Evolutionary conservation across 2,888 invertebrate species (phyloP).

Genomic region (Ethmia dodecea): DNA sequence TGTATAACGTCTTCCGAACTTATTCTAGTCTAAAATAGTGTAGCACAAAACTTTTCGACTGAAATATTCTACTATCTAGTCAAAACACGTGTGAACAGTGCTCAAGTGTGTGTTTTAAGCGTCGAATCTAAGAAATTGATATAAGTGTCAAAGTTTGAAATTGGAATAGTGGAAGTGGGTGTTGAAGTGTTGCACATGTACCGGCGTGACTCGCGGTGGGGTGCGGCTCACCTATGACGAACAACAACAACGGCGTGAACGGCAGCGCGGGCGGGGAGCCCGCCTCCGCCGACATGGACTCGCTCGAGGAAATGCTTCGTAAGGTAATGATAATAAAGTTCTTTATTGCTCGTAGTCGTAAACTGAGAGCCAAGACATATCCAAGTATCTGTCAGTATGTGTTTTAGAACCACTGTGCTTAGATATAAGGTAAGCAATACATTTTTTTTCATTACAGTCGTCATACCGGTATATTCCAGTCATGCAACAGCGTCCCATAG

Average conservation of each 20-base stretch:
- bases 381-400: no score
- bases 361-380: no score
- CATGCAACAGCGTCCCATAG: no score
- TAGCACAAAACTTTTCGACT: neutral
- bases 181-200: constrained; percentile 23
- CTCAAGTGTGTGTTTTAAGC: constrained; percentile 12
- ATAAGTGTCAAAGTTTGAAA: constrained; percentile 26
- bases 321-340: no score
- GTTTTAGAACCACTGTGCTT: no score
- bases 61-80: neutral
- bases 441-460: no score
- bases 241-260: constrained; percentile 80
- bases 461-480: no score
- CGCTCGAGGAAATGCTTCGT: constrained; percentile 87
- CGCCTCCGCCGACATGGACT: constrained; percentile 83
- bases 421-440: no score
- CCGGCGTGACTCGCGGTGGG: constrained; percentile 30
- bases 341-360: neutral
- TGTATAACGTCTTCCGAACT: constrained; percentile 34
- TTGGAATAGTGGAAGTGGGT: constrained; percentile 17
- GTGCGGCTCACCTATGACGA: constrained; percentile 75
- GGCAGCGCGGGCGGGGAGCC: constrained; percentile 79
- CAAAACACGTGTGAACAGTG: neutral
- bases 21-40: constrained; percentile 28
- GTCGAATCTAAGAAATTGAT: constrained; percentile 9